Evolutionary conservation across 2,113 vertebrate species (phyloP), one percentile per base, ranked within the genome.

Genomic region (Polypterus bichir): DNA sequence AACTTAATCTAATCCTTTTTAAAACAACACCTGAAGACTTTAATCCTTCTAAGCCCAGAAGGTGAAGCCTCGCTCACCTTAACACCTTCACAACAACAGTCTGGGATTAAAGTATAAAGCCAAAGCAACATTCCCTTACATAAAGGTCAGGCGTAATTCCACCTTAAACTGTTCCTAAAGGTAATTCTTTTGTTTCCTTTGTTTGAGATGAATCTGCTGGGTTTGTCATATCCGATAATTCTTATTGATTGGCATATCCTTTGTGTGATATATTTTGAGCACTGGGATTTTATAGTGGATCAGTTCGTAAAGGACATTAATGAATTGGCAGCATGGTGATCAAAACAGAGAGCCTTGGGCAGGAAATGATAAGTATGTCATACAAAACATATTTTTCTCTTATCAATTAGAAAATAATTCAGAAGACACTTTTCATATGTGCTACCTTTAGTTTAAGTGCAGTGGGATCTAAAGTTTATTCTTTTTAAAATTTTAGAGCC

Each of bases 1-100:
- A 66, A 48, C 73, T 68, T 77, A 73, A 62, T 69, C 62, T 75
- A 78, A 81, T 79, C 70, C 62, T 72, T 71, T 71, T 76, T 75
- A 77, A 70, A 73, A 66, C 54, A 67, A 62, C 62, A 75, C 68
- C 61, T 75, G 59, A 67, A 77, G 68, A 4, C 62, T 77, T 75
- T 71, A 60, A 70, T 70, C 66, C 72, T 56, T 67, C 67, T 62
- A 69, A 78, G 77, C 68, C 66, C 62, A 58, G 72, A 72, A 74
- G 69, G 67, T 68, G 69, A 65, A 44, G 49, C 70, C n/a, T 46
- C 44, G 9, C 48, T 51, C n/a, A 44, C 55, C 47, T 57, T 47
- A 8, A 55, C 47, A 57, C 57, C 57, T 62, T 48, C 44, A 9
- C 46, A 10, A n/a, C 54, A 55, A 55, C 5, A 55, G 6, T 5